Conservation (phyloP, 2,888 invertebrate species). For the Drosophila leonis region DNA sequence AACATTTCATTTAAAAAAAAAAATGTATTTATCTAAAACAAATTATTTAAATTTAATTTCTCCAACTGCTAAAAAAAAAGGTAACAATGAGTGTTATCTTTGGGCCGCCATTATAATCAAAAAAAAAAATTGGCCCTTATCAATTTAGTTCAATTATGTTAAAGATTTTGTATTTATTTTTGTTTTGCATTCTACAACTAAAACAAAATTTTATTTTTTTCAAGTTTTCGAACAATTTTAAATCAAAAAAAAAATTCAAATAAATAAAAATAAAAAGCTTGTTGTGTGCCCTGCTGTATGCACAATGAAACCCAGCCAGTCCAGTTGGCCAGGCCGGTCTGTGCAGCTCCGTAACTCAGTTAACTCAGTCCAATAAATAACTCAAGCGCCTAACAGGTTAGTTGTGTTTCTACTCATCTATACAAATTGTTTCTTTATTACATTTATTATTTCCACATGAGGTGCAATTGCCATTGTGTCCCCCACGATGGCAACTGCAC, state of each 20-base stretch:
- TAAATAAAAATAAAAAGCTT: not conserved
- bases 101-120: slow-evolving; percentile 42
- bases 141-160: slow-evolving; percentile 68
- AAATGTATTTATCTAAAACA: slow-evolving; percentile 28
- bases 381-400: slow-evolving; percentile 84
- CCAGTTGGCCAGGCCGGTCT: slow-evolving; percentile 74
- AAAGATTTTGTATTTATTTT: slow-evolving; percentile 45
- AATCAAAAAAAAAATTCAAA: not conserved
- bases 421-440: slow-evolving; percentile 65
- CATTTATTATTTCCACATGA: slow-evolving; percentile 33
- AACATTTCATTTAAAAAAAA: slow-evolving; percentile 8
- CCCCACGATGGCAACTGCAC: slow-evolving; percentile 21
- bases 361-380: slow-evolving; percentile 72
- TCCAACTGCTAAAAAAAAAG: not conserved
- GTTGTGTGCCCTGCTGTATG: slow-evolving; percentile 39
- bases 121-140: slow-evolving; percentile 25
- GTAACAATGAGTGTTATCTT: slow-evolving; percentile 24
- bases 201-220: slow-evolving; percentile 17
- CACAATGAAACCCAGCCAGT: slow-evolving; percentile 73
- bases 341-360: slow-evolving; percentile 78
- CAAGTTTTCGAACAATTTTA: slow-evolving; percentile 20
- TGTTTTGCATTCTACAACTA: slow-evolving; percentile 22
- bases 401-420: slow-evolving; percentile 82
- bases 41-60: slow-evolving; percentile 28
- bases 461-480: slow-evolving; percentile 39